Evolutionary conservation across 2,113 vertebrate genomes (phyloP), one percentile per base, ranked within the genome.

Genomic region (Glaucidium brasilianum): DNA sequence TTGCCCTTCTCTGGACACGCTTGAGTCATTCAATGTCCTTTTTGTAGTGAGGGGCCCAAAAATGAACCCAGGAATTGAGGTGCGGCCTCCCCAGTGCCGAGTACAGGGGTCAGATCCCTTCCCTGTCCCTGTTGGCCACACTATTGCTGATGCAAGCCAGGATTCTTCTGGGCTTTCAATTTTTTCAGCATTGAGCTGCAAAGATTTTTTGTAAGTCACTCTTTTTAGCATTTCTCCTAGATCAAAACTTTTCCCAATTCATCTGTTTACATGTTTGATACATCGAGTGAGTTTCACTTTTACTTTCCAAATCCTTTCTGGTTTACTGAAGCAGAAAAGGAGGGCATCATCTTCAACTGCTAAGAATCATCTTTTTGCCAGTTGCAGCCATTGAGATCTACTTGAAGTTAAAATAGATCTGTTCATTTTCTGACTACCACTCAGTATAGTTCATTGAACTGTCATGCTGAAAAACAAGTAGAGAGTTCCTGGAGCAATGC

Each of bases 351-450:
- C 60, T 95, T 55, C 78, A 92, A 18, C 81, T 81, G 79, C 72
- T 96, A 75, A 88, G 64, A 92, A 80, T 74, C 22, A 67, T 71
- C 50, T 88, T 91, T 84, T 60, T 93, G 74, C 92, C 92, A 94
- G 77, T 79, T 75, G 29, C 79, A 97, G 74, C 74, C 83, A 72
- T 25, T 69, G 63, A 84, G 69, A 92, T 92, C 76, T 90, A 74
- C 77, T 92, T 74, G 67, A 90, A 96, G 91, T 92, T 95, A 68
- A 95, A 97, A 96, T 21, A 93, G 88, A 83, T 96, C 95, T 83
- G 76, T 95, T 97, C 83, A 60, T 97, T 94, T 96, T 93, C 81
- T 77, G 64, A 62, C 78, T 86, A 43, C 59, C 71, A 47, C 50
- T 71, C 83, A 63, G 82, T 68, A n/a, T 75, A 94, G 83, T 85